Base-by-base conservation (phyloP, 1,140 invertebrate genomes). In the Prorops nasuta region DNA sequence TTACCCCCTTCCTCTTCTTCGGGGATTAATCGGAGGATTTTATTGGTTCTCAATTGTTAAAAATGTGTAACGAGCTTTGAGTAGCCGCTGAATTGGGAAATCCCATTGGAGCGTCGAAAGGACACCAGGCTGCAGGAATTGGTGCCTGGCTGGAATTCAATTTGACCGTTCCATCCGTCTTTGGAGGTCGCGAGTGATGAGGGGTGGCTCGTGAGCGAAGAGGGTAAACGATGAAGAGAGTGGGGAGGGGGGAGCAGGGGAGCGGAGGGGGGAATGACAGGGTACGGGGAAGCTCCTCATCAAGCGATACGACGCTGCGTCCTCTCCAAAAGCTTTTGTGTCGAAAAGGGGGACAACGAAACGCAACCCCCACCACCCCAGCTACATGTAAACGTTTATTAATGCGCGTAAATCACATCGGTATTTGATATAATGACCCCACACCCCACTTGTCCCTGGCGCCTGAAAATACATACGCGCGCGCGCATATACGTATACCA, bases 321-420 rank as follows among this genome's bases (percentile, higher is more conserved):
- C 24, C 32, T 16, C 19, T 39, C 34, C 53, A 51, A n/a, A n/a
- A n/a, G n/a, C 57, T 62, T 54, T 66, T 66, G 60, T 65, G 22
- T 41, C 51, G 40, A 44, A 61, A 56, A 46, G 51, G 40, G 38
- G 45, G 39, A 16, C 55, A 28, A 15, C n/a, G 16, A 21, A 20
- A 15, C 31, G 16, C 24, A 12, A 28, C 18, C 21, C 34, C 28
- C 40, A 43, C 37, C n/a, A n/a, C n/a, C 37, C 46, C 35, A 49
- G 41, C 28, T 48, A 51, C 59, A 59, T 57, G 60, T 63, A 64
- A 70, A 69, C 64, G 60, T 66, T 69, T 69, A 72, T 70, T 69
- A 70, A 70, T 55, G 62, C 57, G 40, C 65, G 63, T 72, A 72
- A 72, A 72, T 72, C 69, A 67, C 63, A 64, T 60, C 54, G 54